Conservation (phyloP, 1,140 invertebrate genomes). For the Triops longicaudatus region DNA sequence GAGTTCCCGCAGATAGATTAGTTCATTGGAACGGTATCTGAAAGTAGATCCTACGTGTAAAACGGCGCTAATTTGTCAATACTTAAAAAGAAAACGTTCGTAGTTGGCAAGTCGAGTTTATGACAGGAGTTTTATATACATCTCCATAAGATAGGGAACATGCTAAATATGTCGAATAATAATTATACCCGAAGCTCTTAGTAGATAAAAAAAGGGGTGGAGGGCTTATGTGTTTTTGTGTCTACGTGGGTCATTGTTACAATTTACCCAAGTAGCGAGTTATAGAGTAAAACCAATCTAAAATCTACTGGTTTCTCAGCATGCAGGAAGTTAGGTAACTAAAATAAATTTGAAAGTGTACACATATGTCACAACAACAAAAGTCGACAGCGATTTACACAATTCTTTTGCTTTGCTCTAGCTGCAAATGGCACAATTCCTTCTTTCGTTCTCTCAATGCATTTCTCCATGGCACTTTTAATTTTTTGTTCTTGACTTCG, state of each 20-base stretch:
- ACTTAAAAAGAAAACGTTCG: not conserved
- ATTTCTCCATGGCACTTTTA: not conserved
- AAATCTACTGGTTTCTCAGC: not conserved
- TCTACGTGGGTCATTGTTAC: too few relatives aligned
- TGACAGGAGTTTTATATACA: not conserved
- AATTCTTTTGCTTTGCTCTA: not conserved
- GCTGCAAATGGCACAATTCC: conserved; percentile 2
- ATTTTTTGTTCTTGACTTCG: not conserved
- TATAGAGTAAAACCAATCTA: not conserved
- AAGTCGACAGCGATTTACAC: not conserved
- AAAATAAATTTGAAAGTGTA: not conserved
- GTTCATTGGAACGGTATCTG: too few relatives aligned
- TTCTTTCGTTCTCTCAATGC: not conserved
- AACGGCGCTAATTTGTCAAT: too few relatives aligned
- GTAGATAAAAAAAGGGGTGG: not conserved
- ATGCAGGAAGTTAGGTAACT: not conserved
- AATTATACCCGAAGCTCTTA: not conserved
- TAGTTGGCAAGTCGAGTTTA: conserved; percentile 12
- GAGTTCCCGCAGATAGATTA: too few relatives aligned
- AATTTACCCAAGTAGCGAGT: not conserved
- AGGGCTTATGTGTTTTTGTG: not conserved
- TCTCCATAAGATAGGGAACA: not conserved
- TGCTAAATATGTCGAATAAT: not conserved
- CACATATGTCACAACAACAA: not conserved
- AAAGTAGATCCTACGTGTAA: too few relatives aligned